These are phyloP conservation scores for Teleogryllus oceanicus DNA, from an alignment of 2,888 invertebrate genomes.

Conservation along the genomic window DNA sequence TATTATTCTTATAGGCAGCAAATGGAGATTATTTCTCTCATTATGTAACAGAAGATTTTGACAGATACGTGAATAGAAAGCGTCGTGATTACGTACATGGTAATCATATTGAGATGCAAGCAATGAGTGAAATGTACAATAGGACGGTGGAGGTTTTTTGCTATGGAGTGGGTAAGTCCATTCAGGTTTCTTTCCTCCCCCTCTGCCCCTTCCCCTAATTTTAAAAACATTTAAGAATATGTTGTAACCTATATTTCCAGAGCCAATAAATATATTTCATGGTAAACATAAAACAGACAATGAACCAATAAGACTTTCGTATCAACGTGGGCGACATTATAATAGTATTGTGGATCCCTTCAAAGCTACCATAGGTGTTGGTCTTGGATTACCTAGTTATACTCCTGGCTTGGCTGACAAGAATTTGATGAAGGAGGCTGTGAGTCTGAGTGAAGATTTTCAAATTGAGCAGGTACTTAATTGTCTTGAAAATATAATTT, in stretches of 20 bases:
- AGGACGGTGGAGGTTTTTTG: constrained; percentile 82
- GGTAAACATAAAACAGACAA: constrained; percentile 70
- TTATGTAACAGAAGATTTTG: constrained; percentile 86
- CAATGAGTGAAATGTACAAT: constrained; percentile 85
- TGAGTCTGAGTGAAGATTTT: constrained; percentile 71
- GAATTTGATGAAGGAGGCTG: constrained; percentile 68
- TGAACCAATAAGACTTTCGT: constrained; percentile 77
- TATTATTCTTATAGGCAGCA: constrained; percentile 58
- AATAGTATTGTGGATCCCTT: constrained; percentile 84
- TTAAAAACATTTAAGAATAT: no score
- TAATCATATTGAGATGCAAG: constrained; percentile 88
- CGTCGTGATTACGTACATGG: constrained; percentile 76
- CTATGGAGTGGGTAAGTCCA: constrained; percentile 61
- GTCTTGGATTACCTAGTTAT: constrained; percentile 76
- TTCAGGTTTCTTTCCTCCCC: no score
- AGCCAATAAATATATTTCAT: constrained; percentile 84
- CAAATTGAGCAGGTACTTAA: constrained; percentile 69
- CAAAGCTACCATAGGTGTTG: constrained; percentile 76
- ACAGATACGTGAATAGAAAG: constrained; percentile 76
- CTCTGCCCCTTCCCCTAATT: no score
- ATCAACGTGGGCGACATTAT: constrained; percentile 82
- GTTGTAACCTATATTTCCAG: constrained; percentile 47
- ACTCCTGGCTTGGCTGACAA: constrained; percentile 71
- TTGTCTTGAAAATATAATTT: background rate
- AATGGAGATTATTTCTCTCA: constrained; percentile 84